Conservation (phyloP, 2,888 invertebrate genomes). For the Monoplex corrugatus region DNA sequence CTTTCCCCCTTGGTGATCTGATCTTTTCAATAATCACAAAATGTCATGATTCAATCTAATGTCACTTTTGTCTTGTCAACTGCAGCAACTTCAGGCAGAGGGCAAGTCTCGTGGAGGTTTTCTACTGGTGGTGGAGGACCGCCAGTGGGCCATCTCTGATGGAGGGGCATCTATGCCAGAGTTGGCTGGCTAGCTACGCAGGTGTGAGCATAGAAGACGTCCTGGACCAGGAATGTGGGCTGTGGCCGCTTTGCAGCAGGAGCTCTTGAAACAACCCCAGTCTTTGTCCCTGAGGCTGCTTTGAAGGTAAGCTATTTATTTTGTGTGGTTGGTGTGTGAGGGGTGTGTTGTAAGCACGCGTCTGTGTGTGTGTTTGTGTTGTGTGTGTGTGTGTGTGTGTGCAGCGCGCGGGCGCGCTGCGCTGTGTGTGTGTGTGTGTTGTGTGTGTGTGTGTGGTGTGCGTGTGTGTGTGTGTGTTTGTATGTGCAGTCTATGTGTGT, state of each 20-base stretch:
- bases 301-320: slow-evolving; percentile 88
- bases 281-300: slow-evolving; percentile 86
- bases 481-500: too few species aligned
- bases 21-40: too few species aligned
- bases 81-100: slow-evolving; percentile 36
- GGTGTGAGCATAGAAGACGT: slow-evolving; percentile 86
- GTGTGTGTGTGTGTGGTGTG: too few species aligned
- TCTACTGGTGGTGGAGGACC: slow-evolving; percentile 37
- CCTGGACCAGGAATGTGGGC: slow-evolving; percentile 85
- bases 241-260: slow-evolving; percentile 88
- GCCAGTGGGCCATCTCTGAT: slow-evolving; percentile 79
- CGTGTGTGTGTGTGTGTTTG: too few species aligned
- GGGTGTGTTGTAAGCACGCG: too few species aligned
- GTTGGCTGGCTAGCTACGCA: slow-evolving; percentile 88
- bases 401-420: too few species aligned
- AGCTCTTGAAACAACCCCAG: slow-evolving; percentile 84
- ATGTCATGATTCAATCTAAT: too few species aligned
- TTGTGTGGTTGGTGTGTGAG: too few species aligned
- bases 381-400: too few species aligned
- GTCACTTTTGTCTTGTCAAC: neutral
- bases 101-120: slow-evolving; percentile 41
- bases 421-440: too few species aligned
- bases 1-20: too few species aligned
- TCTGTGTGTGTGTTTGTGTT: too few species aligned
- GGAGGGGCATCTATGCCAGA: slow-evolving; percentile 75